Evolutionary conservation across 2,113 vertebrate species (phyloP), one percentile per base, ranked within the genome.

Genomic region (Ophthalmolycus amberensis): DNA sequence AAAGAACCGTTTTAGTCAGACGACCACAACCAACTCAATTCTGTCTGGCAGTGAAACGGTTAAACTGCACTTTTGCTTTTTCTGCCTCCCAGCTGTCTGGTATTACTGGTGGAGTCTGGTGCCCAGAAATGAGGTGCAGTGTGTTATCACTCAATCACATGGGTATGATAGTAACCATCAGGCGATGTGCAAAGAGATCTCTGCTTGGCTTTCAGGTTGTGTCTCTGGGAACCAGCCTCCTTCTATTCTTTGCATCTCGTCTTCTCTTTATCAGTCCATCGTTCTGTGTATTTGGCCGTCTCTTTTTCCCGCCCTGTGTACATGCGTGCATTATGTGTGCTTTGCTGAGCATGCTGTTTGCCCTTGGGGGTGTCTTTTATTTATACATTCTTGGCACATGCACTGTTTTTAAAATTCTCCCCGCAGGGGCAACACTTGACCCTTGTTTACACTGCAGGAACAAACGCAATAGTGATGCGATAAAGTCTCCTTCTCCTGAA

Each of bases 21-120:
- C 80, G 70, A 94, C 94, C 94, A 92, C 94, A 94, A 89, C 56
- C 89, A 48, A 92, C 93, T 94, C 93, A 95, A 84, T 89, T 92
- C 92, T 86, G 75, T 70, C 88, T 54, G 71, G 95, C 91, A 93
- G 79, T 89, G 89, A 96, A 95, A 95, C 95, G 93, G 95, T 96
- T 95, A 95, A 95, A 93, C 91, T 91, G 91, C 86, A 92, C 88
- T 91, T 92, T 91, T 93, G 77, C 80, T 90, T 91, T 89, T 85
- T 77, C 54, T 82, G 25, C 78, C 88, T 87, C 80, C 79, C 90
- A 89, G 91, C 89, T 91, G 90, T 89, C 87, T 87, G 77, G 75
- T 89, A 60, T 88, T 83, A 85, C 84, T 75, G 74, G 76, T 80
- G 79, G 71, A 85, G 85, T 52, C 76, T 64, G 67, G 67, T 88